These are phyloP conservation scores for Bombus ignitus DNA, from an alignment of 1,140 invertebrate species.

Conservation along the genomic window DNA sequence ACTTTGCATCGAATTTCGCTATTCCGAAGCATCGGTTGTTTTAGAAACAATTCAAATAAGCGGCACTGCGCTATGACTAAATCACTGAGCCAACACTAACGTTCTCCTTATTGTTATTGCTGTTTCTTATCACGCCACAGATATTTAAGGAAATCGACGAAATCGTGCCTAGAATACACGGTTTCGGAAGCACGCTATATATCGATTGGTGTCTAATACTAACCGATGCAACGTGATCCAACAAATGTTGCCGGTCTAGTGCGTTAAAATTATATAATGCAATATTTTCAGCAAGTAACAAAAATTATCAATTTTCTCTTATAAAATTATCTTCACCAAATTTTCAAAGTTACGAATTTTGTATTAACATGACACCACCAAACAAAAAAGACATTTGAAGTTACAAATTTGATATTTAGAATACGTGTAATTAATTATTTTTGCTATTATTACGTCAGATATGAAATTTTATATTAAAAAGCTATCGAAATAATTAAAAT, in stretches of 20 bases:
- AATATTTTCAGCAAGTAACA: not conserved
- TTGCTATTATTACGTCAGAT: too few species aligned
- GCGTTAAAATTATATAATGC: not conserved
- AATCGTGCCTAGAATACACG: slow-evolving; percentile 19
- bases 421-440: too few species aligned
- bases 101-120: slow-evolving; percentile 36
- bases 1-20: not conserved
- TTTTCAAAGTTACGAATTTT: too few species aligned
- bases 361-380: too few species aligned
- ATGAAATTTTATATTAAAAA: too few species aligned
- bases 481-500: too few species aligned
- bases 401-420: too few species aligned
- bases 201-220: not conserved
- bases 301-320: not conserved
- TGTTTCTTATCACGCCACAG: slow-evolving; percentile 25
- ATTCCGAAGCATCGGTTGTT: not conserved
- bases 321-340: not conserved
- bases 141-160: slow-evolving; percentile 26
- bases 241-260: not conserved
- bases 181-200: not conserved
- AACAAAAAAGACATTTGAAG: too few species aligned
- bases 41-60: not conserved
- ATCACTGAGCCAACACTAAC: slow-evolving; percentile 1
- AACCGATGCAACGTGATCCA: slow-evolving; percentile 19
- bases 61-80: not conserved